Evolutionary conservation across 1,140 invertebrate species (phyloP), one percentile per base, ranked within the genome.

Genomic region (Neelides sp.): DNA sequence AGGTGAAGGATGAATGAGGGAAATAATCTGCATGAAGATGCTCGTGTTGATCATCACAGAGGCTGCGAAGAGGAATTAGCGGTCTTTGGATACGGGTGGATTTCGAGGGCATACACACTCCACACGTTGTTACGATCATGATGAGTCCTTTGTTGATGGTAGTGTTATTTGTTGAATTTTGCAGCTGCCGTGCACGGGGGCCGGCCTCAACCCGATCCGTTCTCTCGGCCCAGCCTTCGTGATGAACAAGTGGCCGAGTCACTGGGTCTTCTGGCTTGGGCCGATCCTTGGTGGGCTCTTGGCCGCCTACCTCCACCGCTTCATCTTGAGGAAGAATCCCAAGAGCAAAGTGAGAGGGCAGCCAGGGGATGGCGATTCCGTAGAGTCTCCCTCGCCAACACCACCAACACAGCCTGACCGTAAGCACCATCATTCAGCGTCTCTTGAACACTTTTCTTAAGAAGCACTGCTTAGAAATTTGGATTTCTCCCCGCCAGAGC

Each of bases 141-240:
- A n/a, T n/a, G n/a, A n/a, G n/a, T n/a, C n/a, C n/a, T n/a, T n/a
- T n/a, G n/a, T n/a, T n/a, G n/a, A n/a, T n/a, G n/a, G n/a, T n/a
- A n/a, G 36, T 42, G 20, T 42, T 42, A 22, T 3, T 44, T 7
- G 13, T 50, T 7, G 56, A 46, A 10, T 41, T 46, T 56, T 48
- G 24, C 48, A 67, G 65, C 48, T 66, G 15, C 66, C 66, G 10
- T 63, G 63, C 28, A 73, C 70, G 37, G 71, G 71, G 1, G 65
- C 68, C 20, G 70, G 69, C 39, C 66, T 74, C 63, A 74, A 74
- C 56, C 71, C 72, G 1, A 68, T 70, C 0, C 46, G 71, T 52
- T 67, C 70, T 3, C 57, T 74, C 13, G 71, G 70, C 0, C 69
- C 70, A 32, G 68, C 71, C 1, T 66, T 72, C 43, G 68, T 71